Evolutionary conservation across 1,140 invertebrate genomes (phyloP).

Genomic region (Pachypsylla venusta): DNA sequence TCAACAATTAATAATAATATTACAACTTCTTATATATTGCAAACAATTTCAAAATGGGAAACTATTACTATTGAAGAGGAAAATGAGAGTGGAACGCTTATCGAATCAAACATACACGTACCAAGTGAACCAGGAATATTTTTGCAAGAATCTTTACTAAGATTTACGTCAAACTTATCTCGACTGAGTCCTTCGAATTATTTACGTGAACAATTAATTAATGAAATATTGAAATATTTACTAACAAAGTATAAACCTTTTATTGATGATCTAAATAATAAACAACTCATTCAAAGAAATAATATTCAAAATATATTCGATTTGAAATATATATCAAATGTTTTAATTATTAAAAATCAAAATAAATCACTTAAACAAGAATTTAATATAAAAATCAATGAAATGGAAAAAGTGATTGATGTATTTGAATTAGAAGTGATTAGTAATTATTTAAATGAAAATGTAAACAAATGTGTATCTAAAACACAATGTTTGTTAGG

Average conservation of each 20-base stretch:
- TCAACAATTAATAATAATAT: neutral
- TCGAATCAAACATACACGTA: constrained; percentile 12
- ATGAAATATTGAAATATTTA: neutral
- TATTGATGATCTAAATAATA: neutral
- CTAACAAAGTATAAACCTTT: neutral
- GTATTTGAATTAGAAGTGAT: constrained; percentile 2
- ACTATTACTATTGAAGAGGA: constrained; percentile 13
- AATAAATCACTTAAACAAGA: neutral
- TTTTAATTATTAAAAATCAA: neutral
- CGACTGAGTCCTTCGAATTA: constrained; percentile 12
- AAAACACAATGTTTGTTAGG: neutral
- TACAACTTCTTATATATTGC: neutral
- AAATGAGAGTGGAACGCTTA: constrained; percentile 14
- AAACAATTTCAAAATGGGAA: constrained; percentile 13
- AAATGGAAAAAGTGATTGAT: neutral
- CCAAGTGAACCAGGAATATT: constrained; percentile 15
- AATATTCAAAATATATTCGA: neutral
- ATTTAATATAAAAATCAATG: neutral
- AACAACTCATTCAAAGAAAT: neutral
- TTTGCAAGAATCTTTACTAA: constrained; percentile 13
- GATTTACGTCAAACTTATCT: constrained; percentile 9
- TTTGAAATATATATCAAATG: neutral
- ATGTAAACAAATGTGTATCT: neutral
- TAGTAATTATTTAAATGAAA: neutral
- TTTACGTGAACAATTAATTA: neutral